Conservation (phyloP, 2,797 vertebrate species). For the Discoglossus pictus region DNA sequence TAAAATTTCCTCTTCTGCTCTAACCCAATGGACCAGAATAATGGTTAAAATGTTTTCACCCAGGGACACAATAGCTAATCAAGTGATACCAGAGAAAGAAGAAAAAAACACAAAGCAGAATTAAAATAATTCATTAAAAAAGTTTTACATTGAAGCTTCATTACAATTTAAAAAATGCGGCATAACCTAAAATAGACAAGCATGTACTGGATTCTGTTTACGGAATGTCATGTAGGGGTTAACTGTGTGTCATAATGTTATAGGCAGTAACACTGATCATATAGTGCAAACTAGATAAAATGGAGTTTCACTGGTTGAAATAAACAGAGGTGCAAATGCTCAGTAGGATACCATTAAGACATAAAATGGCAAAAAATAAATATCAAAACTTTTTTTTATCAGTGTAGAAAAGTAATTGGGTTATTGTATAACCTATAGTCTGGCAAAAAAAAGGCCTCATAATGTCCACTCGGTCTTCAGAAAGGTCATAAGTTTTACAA, state of each 20-base stretch:
- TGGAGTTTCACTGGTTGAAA: slow-evolving; percentile 84
- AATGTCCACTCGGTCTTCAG: slow-evolving; percentile 90
- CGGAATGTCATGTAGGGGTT: slow-evolving; percentile 76
- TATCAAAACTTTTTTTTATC: slow-evolving; percentile 99
- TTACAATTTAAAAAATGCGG: slow-evolving; percentile 62
- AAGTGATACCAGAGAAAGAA: too few relatives aligned
- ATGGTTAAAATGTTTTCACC: slow-evolving; percentile 60
- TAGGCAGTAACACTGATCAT: slow-evolving; percentile 98
- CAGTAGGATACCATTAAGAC: slow-evolving; percentile 98
- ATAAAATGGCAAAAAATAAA: slow-evolving; percentile 99
- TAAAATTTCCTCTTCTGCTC: too few relatives aligned
- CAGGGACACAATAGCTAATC: slow-evolving; percentile 59
- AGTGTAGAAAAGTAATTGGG: slow-evolving; percentile 99
- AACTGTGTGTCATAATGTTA: slow-evolving; percentile 76
- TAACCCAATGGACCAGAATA: too few relatives aligned
- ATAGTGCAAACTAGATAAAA: slow-evolving; percentile 96
- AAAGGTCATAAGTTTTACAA: slow-evolving; percentile 88
- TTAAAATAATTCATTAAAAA: slow-evolving; percentile 60
- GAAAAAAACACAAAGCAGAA: slow-evolving; percentile 59
- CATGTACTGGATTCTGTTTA: slow-evolving; percentile 58
- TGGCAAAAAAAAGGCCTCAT: slow-evolving; percentile 98
- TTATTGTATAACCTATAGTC: slow-evolving; percentile 98
- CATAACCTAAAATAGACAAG: slow-evolving; percentile 64
- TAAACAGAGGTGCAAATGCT: slow-evolving; percentile 91
- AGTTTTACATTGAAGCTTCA: slow-evolving; percentile 61